phyloP scores from a whole-genome alignment of 2,888 invertebrate genomes.

The Helleia helle region DNA sequence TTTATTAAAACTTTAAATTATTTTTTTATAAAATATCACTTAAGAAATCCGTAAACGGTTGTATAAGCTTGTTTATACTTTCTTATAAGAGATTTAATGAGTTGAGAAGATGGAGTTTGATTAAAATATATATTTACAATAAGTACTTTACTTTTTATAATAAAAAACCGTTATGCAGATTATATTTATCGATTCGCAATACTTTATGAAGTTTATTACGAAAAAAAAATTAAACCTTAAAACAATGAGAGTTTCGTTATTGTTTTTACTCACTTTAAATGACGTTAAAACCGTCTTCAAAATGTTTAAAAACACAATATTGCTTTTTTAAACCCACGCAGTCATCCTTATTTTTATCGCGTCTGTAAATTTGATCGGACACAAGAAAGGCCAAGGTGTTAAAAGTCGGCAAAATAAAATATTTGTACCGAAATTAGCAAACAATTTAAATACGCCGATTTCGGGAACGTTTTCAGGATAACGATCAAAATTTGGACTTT shows the following conservation, averaged over 20 bases:
- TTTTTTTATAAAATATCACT: neutral
- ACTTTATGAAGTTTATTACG: too few relatives aligned
- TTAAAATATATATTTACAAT: too few relatives aligned
- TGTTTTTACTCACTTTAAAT: too few relatives aligned
- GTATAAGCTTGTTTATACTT: too few relatives aligned
- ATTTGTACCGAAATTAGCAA: neutral
- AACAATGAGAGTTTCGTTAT: too few relatives aligned
- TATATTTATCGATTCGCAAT: too few relatives aligned
- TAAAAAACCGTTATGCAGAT: too few relatives aligned
- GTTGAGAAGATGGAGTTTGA: too few relatives aligned
- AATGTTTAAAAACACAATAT: neutral
- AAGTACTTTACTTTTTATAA: too few relatives aligned
- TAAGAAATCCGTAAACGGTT: neutral
- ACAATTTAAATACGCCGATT: neutral
- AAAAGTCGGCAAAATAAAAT: neutral
- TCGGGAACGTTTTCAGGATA: neutral
- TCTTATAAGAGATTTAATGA: neutral
- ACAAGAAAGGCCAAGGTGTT: neutral
- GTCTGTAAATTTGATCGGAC: neutral
- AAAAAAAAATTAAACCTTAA: too few relatives aligned
- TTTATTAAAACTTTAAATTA: constrained; percentile 18
- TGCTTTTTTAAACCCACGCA: neutral
- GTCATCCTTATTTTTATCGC: neutral
- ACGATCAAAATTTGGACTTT: neutral
- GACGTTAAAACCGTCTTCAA: neutral